Evolutionary conservation across 2,888 invertebrate genomes (phyloP).

Genomic region (Drosophila robusta): DNA sequence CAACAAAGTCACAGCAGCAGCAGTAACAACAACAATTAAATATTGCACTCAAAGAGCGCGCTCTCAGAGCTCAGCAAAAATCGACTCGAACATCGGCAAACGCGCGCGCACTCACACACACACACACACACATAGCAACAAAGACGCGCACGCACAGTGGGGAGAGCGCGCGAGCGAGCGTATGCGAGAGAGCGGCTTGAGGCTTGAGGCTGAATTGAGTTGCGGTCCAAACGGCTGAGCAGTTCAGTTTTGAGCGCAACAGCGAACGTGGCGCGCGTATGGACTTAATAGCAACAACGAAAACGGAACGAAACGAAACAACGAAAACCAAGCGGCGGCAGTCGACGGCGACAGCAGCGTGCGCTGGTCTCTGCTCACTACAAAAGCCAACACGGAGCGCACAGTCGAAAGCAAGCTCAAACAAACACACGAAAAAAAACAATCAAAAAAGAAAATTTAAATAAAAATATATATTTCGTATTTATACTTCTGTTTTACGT

Average conservation of each 20-base stretch:
- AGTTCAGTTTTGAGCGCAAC: constrained; percentile 50
- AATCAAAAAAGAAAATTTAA: neutral
- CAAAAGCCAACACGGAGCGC: constrained; percentile 62
- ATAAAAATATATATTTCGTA: constrained; percentile 3
- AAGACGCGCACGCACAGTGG: constrained; percentile 39
- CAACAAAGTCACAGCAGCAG: constrained; percentile 5
- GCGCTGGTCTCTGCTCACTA: constrained; percentile 61
- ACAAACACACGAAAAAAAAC: constrained; percentile 7
- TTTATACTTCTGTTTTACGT: constrained; percentile 32
- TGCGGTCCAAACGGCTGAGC: constrained; percentile 19
- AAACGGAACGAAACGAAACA: constrained; percentile 59
- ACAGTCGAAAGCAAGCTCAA: constrained; percentile 62
- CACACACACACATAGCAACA: neutral
- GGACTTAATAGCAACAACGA: constrained; percentile 30
- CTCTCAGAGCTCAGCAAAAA: neutral
- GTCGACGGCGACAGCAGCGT: constrained; percentile 72
- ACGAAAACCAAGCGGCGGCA: constrained; percentile 59
- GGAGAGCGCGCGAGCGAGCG: constrained; percentile 16
- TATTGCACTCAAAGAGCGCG: constrained; percentile 34
- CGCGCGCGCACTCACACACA: constrained; percentile 10
- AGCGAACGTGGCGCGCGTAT: constrained; percentile 29
- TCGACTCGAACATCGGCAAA: constrained; percentile 28
- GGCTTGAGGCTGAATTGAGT: constrained; percentile 49
- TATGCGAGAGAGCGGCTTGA: constrained; percentile 28
- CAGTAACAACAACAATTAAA: neutral